phyloP scores from a whole-genome alignment of 2,888 invertebrate genomes.

The Periphyllus acericola region DNA sequence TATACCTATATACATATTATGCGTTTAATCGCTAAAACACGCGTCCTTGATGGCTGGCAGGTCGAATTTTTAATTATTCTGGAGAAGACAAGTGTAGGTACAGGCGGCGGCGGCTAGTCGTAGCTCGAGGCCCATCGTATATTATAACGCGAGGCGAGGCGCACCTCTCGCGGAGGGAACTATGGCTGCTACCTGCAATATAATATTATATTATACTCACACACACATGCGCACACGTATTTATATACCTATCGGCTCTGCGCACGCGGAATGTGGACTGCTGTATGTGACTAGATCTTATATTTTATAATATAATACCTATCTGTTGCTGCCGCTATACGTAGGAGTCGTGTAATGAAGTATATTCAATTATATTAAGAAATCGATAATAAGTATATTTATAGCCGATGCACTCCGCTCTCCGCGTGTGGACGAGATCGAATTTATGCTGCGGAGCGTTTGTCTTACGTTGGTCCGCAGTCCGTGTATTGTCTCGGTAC shows the following conservation, averaged over 20 bases:
- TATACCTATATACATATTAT: background rate
- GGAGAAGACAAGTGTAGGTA: conserved; percentile 32
- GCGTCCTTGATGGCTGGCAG: conserved; percentile 55
- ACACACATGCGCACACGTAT: background rate
- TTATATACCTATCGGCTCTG: conserved; percentile 27
- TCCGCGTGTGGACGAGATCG: background rate
- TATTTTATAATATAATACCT: background rate
- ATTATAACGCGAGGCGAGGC: conserved; percentile 19
- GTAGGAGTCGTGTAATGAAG: conserved; percentile 49
- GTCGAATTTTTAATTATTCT: conserved; percentile 58
- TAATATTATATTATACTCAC: conserved; percentile 19
- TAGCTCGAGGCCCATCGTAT: conserved; percentile 47
- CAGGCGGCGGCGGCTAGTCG: background rate
- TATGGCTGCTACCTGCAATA: conserved; percentile 42
- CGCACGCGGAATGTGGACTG: conserved; percentile 40
- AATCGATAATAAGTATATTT: background rate
- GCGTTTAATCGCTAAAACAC: conserved; percentile 56
- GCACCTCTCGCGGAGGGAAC: conserved; percentile 47
- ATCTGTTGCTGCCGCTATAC: background rate
- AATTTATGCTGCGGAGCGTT: background rate
- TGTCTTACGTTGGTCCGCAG: conserved; percentile 9
- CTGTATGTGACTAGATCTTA: background rate
- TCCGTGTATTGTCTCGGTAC: background rate
- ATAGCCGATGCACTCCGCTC: background rate
- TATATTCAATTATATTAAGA: conserved; percentile 41